Evolutionary conservation across 1,140 invertebrate species (phyloP).

Genomic region (Rhysida immarginata): DNA sequence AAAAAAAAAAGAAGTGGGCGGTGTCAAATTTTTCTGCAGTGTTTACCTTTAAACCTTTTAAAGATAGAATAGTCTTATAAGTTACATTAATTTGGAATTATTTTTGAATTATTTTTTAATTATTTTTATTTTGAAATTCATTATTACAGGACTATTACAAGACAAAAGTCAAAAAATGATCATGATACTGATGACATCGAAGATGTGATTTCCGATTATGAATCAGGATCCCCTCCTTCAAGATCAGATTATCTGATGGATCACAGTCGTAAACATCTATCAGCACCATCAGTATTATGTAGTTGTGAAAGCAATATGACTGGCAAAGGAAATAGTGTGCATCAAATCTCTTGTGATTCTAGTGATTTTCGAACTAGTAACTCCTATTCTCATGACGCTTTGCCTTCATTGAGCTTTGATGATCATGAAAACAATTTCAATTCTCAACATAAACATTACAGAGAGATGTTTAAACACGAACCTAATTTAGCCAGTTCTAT

Average conservation of each 20-base stretch:
- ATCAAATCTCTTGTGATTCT: background rate
- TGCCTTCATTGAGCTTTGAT: no score
- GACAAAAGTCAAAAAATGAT: background rate
- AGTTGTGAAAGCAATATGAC: background rate
- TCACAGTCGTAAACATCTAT: background rate
- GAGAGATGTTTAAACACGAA: constrained; percentile 15
- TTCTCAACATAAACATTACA: background rate
- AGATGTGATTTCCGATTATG: constrained; percentile 33
- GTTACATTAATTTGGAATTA: no score
- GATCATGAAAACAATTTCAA: no score
- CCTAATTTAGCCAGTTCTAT: constrained; percentile 23
- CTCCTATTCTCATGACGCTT: background rate
- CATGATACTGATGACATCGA: constrained; percentile 5
- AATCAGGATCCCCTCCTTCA: constrained; percentile 42
- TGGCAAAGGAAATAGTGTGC: background rate
- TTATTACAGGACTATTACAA: background rate
- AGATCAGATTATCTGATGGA: background rate
- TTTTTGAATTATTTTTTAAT: no score
- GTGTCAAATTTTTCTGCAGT: no score
- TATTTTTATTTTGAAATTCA: background rate
- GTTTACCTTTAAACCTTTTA: no score
- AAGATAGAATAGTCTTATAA: no score
- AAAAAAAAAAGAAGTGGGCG: no score
- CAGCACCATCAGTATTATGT: background rate
- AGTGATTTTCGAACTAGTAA: background rate